Percentiles rank a stretch among this genome's conserved stretches.
Conservation (phyloP, 2,113 vertebrate genomes). For the Macquaria australasica region DNA sequence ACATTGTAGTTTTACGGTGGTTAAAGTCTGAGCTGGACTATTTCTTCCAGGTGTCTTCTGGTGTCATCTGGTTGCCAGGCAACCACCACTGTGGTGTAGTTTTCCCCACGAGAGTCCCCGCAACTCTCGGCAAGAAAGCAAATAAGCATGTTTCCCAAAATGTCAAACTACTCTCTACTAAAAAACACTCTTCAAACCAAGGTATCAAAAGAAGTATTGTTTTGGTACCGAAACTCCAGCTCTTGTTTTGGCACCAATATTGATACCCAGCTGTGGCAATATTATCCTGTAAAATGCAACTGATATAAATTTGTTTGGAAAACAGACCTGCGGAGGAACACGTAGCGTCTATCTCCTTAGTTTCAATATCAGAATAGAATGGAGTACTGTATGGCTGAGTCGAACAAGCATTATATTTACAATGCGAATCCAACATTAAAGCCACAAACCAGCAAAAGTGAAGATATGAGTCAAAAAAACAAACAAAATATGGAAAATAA, state of each 20-base stretch:
- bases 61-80: background rate
- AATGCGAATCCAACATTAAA: slow-evolving; percentile 22
- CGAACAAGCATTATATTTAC: slow-evolving; percentile 1
- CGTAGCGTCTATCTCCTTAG: background rate
- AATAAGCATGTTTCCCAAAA: background rate
- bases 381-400: background rate
- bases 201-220: background rate
- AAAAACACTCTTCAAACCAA: background rate
- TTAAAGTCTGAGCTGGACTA: background rate
- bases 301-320: background rate
- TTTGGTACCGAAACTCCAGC: background rate
- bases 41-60: background rate
- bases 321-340: background rate
- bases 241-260: background rate
- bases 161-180: background rate
- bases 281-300: background rate
- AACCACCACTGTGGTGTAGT: background rate
- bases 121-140: background rate
- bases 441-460: slow-evolving; percentile 20
- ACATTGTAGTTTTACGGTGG: background rate
- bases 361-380: background rate
- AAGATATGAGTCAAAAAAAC: slow-evolving; percentile 52
- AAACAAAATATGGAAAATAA: slow-evolving; percentile 70
- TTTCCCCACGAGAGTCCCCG: background rate
- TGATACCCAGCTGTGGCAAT: background rate